Percentiles rank a stretch among this genome's conserved stretches.
Evolutionary conservation across 2,113 vertebrate genomes (phyloP).

Genomic region (Turnix velox): DNA sequence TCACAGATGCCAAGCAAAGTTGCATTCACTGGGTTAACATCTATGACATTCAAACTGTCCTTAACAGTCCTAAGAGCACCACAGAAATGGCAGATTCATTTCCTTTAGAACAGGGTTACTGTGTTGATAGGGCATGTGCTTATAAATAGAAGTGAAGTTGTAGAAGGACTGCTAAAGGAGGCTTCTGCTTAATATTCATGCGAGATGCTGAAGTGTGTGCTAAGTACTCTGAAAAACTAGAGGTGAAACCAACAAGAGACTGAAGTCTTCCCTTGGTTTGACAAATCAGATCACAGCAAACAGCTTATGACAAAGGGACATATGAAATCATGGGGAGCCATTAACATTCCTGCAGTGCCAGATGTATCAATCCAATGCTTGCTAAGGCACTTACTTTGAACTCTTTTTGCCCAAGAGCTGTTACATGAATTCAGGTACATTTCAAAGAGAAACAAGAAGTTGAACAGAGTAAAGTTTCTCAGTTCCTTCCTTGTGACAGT

Average conservation of each 20-base stretch:
- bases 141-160: constrained; percentile 34
- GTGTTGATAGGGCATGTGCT: constrained; percentile 33
- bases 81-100: constrained; percentile 7
- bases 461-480: background rate
- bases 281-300: constrained; percentile 10
- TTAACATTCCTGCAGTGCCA: background rate
- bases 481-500: constrained; percentile 1
- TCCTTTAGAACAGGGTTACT: constrained; percentile 6
- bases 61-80: constrained; percentile 58
- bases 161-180: background rate
- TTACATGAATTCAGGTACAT: background rate
- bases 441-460: background rate
- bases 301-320: background rate
- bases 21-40: constrained; percentile 20
- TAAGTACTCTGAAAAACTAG: background rate
- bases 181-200: constrained; percentile 50
- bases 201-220: background rate
- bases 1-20: background rate
- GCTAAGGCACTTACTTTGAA: constrained; percentile 70
- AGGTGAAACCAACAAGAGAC: background rate
- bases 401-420: background rate
- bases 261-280: background rate
- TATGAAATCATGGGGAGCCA: background rate
- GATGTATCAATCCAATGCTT: background rate
- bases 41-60: constrained; percentile 47